Percentiles rank a stretch among this genome's conserved stretches.
Conservation (phyloP, 2,113 vertebrate species). For the Dromiciops gliroides region DNA sequence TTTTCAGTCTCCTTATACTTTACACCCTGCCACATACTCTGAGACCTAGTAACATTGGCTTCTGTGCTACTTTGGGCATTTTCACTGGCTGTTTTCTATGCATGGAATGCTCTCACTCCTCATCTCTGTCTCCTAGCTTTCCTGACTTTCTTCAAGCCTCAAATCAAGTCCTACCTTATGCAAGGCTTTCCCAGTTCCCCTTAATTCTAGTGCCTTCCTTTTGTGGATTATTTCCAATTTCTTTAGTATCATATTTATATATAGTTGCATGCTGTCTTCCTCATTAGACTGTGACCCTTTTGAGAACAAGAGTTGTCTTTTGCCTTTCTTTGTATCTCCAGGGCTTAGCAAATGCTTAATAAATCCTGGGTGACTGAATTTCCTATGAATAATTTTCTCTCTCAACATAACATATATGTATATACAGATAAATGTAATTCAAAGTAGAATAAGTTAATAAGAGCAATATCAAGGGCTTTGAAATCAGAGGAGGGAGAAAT, state of each 20-base stretch:
- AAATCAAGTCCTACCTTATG: background rate
- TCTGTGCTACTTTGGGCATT: background rate
- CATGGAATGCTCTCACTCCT: background rate
- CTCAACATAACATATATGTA: no score
- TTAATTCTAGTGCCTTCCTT: background rate
- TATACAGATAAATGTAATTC: background rate
- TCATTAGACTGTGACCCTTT: background rate
- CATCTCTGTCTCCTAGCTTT: background rate
- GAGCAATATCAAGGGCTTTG: background rate
- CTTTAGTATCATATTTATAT: background rate
- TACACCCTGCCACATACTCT: background rate
- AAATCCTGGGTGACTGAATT: background rate
- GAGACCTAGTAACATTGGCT: background rate
- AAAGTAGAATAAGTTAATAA: background rate
- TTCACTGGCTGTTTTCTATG: background rate
- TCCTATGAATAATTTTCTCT: background rate
- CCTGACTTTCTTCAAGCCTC: background rate
- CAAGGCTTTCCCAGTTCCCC: background rate
- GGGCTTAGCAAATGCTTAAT: background rate
- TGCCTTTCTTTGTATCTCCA: background rate
- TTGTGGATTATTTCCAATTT: background rate
- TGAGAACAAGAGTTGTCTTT: background rate
- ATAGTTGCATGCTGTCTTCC: background rate
- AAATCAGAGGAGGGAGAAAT: background rate
- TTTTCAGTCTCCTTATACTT: background rate